Conservation (phyloP, 1,140 invertebrate genomes). For the Probaryconus sp. region DNA sequence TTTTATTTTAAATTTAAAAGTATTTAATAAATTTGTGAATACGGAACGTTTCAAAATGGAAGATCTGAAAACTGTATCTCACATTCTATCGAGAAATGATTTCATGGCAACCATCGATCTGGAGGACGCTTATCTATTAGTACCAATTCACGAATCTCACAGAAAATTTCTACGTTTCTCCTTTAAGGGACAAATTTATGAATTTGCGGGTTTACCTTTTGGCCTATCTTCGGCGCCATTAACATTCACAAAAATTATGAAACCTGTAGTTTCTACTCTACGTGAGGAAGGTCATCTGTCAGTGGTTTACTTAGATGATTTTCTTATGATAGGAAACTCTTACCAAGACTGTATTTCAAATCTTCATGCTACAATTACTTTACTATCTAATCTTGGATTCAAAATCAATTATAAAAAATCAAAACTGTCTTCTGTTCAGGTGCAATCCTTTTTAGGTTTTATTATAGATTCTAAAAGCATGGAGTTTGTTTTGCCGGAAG, state of each 20-base stretch:
- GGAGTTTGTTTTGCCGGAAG: constrained; percentile 8
- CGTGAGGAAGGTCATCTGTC: constrained; percentile 7
- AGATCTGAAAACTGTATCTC: constrained; percentile 9
- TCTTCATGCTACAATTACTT: constrained; percentile 5
- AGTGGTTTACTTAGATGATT: constrained; percentile 30
- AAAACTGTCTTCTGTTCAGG: constrained; percentile 12
- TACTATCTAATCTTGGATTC: constrained; percentile 29
- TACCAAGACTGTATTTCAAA: constrained; percentile 8
- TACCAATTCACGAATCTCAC: background rate
- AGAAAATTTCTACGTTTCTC: constrained; percentile 18
- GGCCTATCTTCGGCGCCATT: constrained; percentile 12
- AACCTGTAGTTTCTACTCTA: constrained; percentile 2
- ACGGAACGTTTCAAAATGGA: constrained; percentile 28
- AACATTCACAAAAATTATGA: constrained; percentile 19
- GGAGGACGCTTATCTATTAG: constrained; percentile 16
- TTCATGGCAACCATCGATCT: constrained; percentile 23
- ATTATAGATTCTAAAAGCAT: constrained; percentile 24
- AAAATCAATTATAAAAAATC: constrained; percentile 48
- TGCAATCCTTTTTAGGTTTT: constrained; percentile 15
- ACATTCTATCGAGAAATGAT: constrained; percentile 1
- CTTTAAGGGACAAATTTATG: background rate
- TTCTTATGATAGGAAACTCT: constrained; percentile 13
- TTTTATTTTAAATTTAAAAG: constrained; percentile 33
- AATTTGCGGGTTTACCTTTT: constrained; percentile 10
- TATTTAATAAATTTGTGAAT: constrained; percentile 6